Conservation (phyloP, 2,888 invertebrate species). For the Sphaerophoria rueppellii region DNA sequence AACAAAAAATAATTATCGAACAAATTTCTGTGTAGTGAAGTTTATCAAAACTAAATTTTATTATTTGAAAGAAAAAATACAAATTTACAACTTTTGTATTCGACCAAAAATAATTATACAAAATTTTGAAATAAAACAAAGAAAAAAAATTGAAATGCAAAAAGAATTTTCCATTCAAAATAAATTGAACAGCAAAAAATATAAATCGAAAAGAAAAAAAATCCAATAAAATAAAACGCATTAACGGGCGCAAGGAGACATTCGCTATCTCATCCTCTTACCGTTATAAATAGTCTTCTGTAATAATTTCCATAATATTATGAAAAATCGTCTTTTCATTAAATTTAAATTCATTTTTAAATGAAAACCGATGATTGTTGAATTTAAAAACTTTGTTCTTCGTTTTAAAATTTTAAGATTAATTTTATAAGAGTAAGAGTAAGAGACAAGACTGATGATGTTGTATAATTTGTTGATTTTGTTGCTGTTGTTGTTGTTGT, state of each 20-base stretch:
- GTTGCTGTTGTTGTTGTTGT: constrained; percentile 48
- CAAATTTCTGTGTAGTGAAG: not conserved
- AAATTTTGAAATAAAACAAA: constrained; percentile 1
- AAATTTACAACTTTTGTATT: not conserved
- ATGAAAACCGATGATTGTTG: too few species aligned
- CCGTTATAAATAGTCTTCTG: constrained; percentile 49
- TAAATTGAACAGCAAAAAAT: not conserved
- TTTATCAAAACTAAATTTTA: constrained; percentile 4
- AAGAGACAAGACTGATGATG: constrained; percentile 63
- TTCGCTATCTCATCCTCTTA: constrained; percentile 71
- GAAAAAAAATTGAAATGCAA: not conserved
- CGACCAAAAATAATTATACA: not conserved
- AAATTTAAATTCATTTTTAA: not conserved
- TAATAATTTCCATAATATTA: constrained; percentile 6
- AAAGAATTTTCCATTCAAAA: not conserved
- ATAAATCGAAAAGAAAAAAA: not conserved
- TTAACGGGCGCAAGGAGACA: constrained; percentile 69
- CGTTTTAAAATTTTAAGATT: constrained; percentile 17
- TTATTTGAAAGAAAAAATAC: constrained; percentile 13
- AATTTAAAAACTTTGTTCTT: not conserved
- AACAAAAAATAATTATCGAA: constrained; percentile 23
- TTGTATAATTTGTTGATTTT: constrained; percentile 50
- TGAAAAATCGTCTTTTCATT: not conserved
- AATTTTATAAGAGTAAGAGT: constrained; percentile 62
- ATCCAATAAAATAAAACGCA: constrained; percentile 44